Evolutionary conservation across 2,888 invertebrate species (phyloP), one percentile per base, ranked within the genome.

Genomic region (Epinotia bilunana): DNA sequence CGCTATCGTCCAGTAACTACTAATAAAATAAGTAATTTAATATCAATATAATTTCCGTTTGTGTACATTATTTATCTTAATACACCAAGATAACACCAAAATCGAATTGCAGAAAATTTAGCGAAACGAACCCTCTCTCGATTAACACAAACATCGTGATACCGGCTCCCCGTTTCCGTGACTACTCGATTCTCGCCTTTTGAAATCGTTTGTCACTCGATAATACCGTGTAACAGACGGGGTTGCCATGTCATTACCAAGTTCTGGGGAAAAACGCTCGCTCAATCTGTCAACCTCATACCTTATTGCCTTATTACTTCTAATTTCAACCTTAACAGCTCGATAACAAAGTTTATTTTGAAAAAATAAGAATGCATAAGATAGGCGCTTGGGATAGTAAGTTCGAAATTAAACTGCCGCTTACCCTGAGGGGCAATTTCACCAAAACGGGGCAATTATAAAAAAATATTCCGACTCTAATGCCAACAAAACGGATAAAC

Each of bases 151-250:
- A 63, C 63, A 2, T 16, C 65, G 79, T 79, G 57, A 57, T 23
- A 77, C 78, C 77, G 78, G 73, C 72, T 76, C 77, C 77, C 63
- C 18, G 74, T 61, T 69, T 77, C 74, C 76, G 79, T 80, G 74
- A 65, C 74, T 69, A 71, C 70, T 79, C 76, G 86, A 90, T 90
- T 89, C 88, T 88, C 88, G 88, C 90, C 85, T 88, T 88, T 87
- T 83, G 85, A 87, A 90, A 91, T 84, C 89, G 89, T 93, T 93
- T 93, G 93, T 94, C 93, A 92, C 92, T 91, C 88, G 90, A 90
- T 91, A 91, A 90, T 87, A 80, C 86, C 88, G 88, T 89, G 89
- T 86, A 91, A 91, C 83, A 86, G 88, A 81, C 82, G 85, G 87
- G 86, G 88, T 87, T 88, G 87, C 87, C 87, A 86, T 91, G 87